Base-by-base conservation (phyloP, 2,797 vertebrate genomes). In the Balearica regulorum region DNA sequence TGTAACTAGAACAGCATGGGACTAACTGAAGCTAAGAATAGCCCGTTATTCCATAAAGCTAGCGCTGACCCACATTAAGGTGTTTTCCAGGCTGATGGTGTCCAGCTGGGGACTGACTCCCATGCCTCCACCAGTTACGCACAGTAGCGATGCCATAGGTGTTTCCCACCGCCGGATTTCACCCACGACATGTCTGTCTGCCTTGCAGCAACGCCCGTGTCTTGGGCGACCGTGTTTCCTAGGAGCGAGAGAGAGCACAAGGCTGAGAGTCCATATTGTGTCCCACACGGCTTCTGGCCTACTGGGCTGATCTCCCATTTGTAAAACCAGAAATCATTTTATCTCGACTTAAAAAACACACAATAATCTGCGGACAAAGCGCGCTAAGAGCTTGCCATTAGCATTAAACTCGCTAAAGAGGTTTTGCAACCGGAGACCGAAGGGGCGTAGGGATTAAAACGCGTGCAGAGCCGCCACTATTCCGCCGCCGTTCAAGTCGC, bases 141-240 rank as follows among this genome's bases (percentile, higher is more conserved):
- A 6, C 5, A 4, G 60, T 7, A 11, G 43, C 0, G 39, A 26
- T 3, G 10, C 58, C n/a, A 5, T 0, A 6, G 19, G 58, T 0
- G 54, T 31, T 49, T 24, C 69, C 76, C 53, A 2, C 9, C 1
- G 5, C 54, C 61, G 4, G 6, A 5, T 53, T 12, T 16, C 66
- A 9, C 11, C 29, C 39, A 4, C 4, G 35, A 18, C 28, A 2
- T 0, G 16, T 0, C 35, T 3, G 76, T 0, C 35, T 3, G 76
- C n/a, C 48, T 6, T 5, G 2, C 16, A 8, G 33, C 2, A 35
- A 0, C 1, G 4, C 60, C 54, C 0, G 6, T 0, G 29, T 1
- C 37, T 4, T 0, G 49, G 16, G 31, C 57, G 8, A 9, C 39
- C 1, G 49, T 0, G 7, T 19, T 24, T 37, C 35, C 64, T 5